Base-by-base conservation (phyloP, 2,797 vertebrate species). In the Delichon dasypus region DNA sequence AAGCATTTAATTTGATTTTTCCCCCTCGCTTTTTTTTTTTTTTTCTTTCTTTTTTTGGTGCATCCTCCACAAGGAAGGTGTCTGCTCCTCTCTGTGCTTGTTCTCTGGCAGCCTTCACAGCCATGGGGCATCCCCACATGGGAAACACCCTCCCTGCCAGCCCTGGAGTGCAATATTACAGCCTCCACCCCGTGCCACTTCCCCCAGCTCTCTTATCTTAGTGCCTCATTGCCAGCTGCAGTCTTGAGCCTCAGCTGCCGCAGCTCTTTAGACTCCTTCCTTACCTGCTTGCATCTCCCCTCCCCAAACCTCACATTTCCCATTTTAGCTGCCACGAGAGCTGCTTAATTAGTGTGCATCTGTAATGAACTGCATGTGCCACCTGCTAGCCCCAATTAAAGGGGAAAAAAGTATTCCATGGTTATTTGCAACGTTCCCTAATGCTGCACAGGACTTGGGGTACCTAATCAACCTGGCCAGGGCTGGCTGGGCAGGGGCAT, bases 391-490 rank as follows among this genome's bases (percentile, higher is more conserved):
- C 50, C 7, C 0, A 89, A 8, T 68, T 51, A 75, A 89, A 90
- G 84, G 22, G 5, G 11, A 10, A 30, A 55, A 47, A 48, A 26
- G 19, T 11, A 34, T 29, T 4, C 20, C 23, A 27, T 25, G 57
- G 13, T 22, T 64, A 45, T 36, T 78, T 70, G 44, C 22, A 47
- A 16, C 0, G 0, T 21, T 88, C 47, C 83, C 54, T 48, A 32
- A 78, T 0, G 1, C n/a, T 54, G 16, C 1, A 5, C 1, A 9
- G 60, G 47, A 36, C 38, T 54, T 3, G 5, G 16, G 44, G 26
- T 16, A 48, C 0, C 1, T 29, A 29, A 34, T 9, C 3, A 11
- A 64, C 40, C 38, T 36, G 16, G 53, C 32, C 47, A 61, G 27
- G 66, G 27, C 44, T 8, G 10, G 19, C 30, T 73, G 38, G 55